Percentiles rank a stretch among this genome's conserved stretches.
phyloP scores from a whole-genome alignment of 1,140 invertebrate species.

The Ostrea edulis region DNA sequence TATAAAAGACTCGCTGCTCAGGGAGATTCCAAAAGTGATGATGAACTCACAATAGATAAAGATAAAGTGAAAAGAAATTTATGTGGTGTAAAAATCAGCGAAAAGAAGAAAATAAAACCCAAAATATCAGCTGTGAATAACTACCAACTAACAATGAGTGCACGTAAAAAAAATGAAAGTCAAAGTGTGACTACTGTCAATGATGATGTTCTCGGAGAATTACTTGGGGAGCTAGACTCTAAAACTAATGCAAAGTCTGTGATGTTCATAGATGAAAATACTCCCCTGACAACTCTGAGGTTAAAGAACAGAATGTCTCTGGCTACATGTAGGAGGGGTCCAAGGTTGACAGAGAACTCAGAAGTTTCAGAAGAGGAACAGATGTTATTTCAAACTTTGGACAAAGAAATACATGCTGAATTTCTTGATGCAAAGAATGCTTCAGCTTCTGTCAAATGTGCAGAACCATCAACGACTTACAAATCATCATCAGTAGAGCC shows the following conservation, averaged over 20 bases:
- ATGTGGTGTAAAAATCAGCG: slow-evolving; percentile 43
- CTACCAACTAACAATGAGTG: slow-evolving; percentile 49
- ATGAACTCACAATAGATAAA: slow-evolving; percentile 40
- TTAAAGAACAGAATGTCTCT: slow-evolving; percentile 29
- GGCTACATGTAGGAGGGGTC: background rate
- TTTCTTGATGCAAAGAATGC: background rate
- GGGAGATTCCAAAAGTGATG: background rate
- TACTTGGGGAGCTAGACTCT: slow-evolving; percentile 56
- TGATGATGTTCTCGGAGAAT: slow-evolving; percentile 57
- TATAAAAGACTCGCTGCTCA: slow-evolving; percentile 48
- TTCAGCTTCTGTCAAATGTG: background rate
- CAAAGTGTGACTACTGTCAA: slow-evolving; percentile 36
- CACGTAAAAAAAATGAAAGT: slow-evolving; percentile 24
- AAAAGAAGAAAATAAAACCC: slow-evolving; percentile 49
- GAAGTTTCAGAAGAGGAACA: slow-evolving; percentile 50
- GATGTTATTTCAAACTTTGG: slow-evolving; percentile 46
- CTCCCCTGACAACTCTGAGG: background rate
- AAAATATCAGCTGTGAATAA: slow-evolving; percentile 40
- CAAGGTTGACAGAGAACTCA: background rate
- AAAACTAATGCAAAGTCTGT: slow-evolving; percentile 20
- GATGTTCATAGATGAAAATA: background rate
- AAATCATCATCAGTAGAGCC: background rate
- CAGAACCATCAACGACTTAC: background rate
- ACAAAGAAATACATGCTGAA: slow-evolving; percentile 42
- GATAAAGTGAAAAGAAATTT: slow-evolving; percentile 16